Percentiles rank a stretch among this genome's conserved stretches.
Evolutionary conservation across 2,888 invertebrate genomes (phyloP).

Genomic region (Bruchidius siliquastri): DNA sequence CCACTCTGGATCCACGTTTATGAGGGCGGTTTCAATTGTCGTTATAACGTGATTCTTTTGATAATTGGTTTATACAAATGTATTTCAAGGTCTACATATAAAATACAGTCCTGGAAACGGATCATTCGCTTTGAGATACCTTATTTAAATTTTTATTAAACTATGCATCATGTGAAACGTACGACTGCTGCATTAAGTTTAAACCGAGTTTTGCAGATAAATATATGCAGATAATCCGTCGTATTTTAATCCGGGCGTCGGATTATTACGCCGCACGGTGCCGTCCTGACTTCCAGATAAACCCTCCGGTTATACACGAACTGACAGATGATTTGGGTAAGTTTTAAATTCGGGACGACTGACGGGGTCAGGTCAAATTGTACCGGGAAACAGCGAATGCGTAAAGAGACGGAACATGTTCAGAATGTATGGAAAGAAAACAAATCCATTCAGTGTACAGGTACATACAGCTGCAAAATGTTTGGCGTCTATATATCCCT

Average conservation of each 20-base stretch:
- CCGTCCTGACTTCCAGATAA: background rate
- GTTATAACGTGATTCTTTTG: too few relatives aligned
- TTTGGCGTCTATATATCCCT: too few relatives aligned
- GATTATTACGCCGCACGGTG: background rate
- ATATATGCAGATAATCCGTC: slow-evolving; percentile 5
- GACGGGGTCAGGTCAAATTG: background rate
- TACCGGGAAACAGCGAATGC: background rate
- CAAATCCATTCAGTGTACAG: too few relatives aligned
- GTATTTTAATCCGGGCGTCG: background rate
- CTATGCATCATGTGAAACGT: slow-evolving; percentile 14
- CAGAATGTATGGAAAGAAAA: background rate
- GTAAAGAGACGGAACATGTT: background rate
- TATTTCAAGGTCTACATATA: too few relatives aligned
- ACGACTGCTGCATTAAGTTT: slow-evolving; percentile 15
- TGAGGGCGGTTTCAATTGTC: too few relatives aligned
- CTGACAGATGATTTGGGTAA: background rate
- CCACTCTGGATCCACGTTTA: too few relatives aligned
- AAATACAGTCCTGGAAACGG: background rate
- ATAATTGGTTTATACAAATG: too few relatives aligned
- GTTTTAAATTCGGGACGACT: background rate
- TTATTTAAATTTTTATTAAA: slow-evolving; percentile 27
- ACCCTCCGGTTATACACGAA: background rate
- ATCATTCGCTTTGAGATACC: background rate
- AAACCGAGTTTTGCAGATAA: background rate
- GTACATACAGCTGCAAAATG: too few relatives aligned